Percentiles rank a stretch among this genome's conserved stretches.
Conservation (phyloP, 2,113 vertebrate species). For the Phoenicopterus ruber region DNA sequence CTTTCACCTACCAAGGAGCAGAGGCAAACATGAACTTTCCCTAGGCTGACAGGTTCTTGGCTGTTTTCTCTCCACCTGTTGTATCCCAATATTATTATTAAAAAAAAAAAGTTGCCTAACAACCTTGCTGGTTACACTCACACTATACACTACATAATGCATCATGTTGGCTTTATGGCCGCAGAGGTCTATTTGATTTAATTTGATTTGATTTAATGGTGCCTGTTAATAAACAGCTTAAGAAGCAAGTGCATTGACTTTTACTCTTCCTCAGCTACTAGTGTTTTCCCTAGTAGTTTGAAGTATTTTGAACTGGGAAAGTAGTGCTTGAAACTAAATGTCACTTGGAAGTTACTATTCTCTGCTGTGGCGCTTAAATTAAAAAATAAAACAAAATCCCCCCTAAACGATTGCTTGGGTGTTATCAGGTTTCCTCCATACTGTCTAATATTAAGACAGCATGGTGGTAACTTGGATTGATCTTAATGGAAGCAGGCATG, state of each 20-base stretch:
- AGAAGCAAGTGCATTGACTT: background rate
- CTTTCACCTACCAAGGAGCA: background rate
- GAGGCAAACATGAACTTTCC: conserved; percentile 39
- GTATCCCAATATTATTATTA: conserved; percentile 30
- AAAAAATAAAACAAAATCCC: background rate
- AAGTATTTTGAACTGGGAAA: background rate
- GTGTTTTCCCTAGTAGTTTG: background rate
- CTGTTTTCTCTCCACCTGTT: conserved; percentile 54
- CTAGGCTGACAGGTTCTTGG: conserved; percentile 63
- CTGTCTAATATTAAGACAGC: background rate
- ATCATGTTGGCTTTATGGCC: background rate
- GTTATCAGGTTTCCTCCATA: background rate
- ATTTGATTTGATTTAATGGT: background rate
- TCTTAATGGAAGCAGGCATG: background rate
- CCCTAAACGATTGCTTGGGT: background rate
- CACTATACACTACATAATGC: background rate
- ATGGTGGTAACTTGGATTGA: background rate
- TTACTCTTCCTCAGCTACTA: background rate
- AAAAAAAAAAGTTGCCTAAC: background rate
- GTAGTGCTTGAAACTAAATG: background rate
- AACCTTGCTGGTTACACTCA: background rate
- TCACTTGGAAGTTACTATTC: background rate
- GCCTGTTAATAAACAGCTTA: background rate
- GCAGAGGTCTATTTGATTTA: background rate
- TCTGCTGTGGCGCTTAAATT: background rate